Evolutionary conservation across 2,113 vertebrate species (phyloP).

Genomic region (Choloepus hoffmanni): DNA sequence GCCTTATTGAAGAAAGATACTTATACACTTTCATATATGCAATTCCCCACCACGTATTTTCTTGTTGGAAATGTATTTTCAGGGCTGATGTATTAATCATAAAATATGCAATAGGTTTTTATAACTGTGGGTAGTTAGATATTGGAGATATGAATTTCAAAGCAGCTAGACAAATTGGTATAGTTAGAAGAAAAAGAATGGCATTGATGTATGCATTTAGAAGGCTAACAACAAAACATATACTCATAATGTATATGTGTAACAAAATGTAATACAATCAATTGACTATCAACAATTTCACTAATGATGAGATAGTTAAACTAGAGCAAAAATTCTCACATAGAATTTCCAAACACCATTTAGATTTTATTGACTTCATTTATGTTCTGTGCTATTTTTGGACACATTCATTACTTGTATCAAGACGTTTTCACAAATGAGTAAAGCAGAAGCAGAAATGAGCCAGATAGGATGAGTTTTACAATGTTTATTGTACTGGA

Average conservation of each 20-base stretch:
- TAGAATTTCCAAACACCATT: background rate
- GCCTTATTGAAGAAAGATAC: background rate
- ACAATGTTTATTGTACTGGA: background rate
- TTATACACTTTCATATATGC: background rate
- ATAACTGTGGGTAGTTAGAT: background rate
- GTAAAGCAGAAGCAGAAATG: background rate
- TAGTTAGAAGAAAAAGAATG: background rate
- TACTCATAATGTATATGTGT: too few relatives aligned
- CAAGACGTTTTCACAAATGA: background rate
- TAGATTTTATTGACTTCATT: conserved; percentile 36
- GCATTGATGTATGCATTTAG: background rate
- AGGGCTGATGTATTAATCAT: background rate
- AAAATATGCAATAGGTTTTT: background rate
- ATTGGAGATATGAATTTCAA: background rate
- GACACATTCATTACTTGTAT: background rate
- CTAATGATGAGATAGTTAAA: background rate
- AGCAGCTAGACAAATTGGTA: background rate
- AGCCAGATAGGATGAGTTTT: background rate
- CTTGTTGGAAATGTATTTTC: background rate
- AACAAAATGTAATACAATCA: background rate
- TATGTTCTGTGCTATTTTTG: background rate
- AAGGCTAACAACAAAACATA: too few relatives aligned
- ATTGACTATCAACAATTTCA: background rate
- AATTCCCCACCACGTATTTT: background rate
- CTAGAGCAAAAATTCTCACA: background rate